These are phyloP conservation scores for Sialia sialis DNA, from an alignment of 2,113 vertebrate species.

Conservation along the genomic window DNA sequence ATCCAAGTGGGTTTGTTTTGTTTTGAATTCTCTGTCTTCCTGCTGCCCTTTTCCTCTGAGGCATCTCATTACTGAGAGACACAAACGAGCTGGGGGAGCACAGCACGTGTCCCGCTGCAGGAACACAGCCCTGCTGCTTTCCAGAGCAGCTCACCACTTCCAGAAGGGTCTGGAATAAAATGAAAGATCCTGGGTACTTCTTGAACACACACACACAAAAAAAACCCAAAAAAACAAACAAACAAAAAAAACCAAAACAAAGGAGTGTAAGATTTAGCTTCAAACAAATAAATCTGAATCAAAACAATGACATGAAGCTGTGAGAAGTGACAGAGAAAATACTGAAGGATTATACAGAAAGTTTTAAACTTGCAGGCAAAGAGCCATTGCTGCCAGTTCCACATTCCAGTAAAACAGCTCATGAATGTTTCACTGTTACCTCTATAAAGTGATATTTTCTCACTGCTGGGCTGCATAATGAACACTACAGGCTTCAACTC, in stretches of 20 bases:
- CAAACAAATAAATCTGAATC: not conserved
- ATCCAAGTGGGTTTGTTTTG: not conserved
- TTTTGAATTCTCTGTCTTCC: not conserved
- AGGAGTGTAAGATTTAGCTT: not conserved
- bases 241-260: too few species aligned
- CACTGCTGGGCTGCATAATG: not conserved
- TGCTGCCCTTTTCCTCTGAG: not conserved
- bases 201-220: not conserved
- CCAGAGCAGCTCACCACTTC: not conserved
- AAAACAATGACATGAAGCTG: not conserved
- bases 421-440: not conserved
- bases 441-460: not conserved
- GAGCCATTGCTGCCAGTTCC: not conserved
- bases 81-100: not conserved
- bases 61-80: not conserved
- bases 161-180: not conserved
- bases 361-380: not conserved
- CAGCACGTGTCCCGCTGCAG: not conserved
- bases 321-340: not conserved
- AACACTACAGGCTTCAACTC: not conserved
- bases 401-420: not conserved
- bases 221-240: too few species aligned
- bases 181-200: not conserved
- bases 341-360: not conserved
- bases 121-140: not conserved